phyloP scores from a whole-genome alignment of 2,888 invertebrate species.

The Acrobasis suavella region DNA sequence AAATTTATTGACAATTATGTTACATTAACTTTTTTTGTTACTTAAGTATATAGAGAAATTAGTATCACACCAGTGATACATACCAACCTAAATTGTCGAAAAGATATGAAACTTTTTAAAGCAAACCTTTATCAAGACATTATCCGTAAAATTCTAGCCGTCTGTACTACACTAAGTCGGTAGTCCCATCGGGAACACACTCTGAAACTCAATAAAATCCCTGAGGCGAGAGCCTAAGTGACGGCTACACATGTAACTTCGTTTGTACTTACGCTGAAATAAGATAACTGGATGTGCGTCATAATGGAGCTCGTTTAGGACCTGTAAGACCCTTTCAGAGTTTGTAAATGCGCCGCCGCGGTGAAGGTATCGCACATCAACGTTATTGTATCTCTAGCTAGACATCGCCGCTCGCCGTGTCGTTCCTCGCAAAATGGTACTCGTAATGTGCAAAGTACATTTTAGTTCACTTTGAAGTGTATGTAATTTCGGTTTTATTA shows the following conservation, averaged over 20 bases:
- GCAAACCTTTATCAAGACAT: no score
- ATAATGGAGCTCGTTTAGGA: constrained; percentile 22
- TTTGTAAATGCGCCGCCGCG: neutral
- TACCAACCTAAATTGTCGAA: no score
- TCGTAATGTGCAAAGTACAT: neutral
- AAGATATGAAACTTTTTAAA: no score
- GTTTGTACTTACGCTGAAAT: constrained; percentile 39
- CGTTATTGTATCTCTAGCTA: constrained; percentile 6
- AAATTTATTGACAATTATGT: no score
- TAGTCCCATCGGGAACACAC: constrained; percentile 6
- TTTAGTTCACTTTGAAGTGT: neutral
- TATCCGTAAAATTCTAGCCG: neutral
- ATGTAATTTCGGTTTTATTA: neutral
- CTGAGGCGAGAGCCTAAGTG: constrained; percentile 48
- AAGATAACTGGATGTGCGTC: constrained; percentile 26
- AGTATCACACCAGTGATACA: no score
- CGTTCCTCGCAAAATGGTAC: neutral
- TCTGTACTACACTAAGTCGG: neutral
- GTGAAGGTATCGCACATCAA: constrained; percentile 3
- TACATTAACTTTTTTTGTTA: no score
- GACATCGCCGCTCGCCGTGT: neutral
- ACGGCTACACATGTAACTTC: constrained; percentile 53
- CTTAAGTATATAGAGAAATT: no score
- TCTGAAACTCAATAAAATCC: constrained; percentile 50
- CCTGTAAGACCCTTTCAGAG: constrained; percentile 3